Percentiles rank a stretch among this genome's conserved stretches.
Evolutionary conservation across 2,888 invertebrate genomes (phyloP).

Genomic region (Bhutanitis thaidina): DNA sequence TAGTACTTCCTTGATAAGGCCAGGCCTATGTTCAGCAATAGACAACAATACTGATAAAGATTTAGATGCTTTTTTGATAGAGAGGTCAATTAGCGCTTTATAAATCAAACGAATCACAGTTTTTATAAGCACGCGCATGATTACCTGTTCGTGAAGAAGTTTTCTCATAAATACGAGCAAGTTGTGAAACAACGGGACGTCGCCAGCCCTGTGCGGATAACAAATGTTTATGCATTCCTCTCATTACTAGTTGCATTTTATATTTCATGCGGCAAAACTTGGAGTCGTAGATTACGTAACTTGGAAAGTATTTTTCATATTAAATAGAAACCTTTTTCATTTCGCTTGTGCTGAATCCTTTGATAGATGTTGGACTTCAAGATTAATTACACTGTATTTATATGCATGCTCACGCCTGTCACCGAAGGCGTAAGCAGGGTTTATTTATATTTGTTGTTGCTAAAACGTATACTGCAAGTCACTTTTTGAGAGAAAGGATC

Average conservation of each 20-base stretch:
- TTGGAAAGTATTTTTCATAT: background rate
- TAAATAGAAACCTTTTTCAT: background rate
- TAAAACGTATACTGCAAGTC: too few relatives aligned
- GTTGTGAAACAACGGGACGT: background rate
- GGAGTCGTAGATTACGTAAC: background rate
- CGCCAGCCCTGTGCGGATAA: background rate
- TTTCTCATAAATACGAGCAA: background rate
- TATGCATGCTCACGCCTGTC: too few relatives aligned
- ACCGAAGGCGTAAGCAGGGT: too few relatives aligned
- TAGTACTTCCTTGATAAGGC: too few relatives aligned
- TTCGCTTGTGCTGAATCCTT: background rate
- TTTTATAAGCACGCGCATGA: background rate
- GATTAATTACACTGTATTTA: too few relatives aligned
- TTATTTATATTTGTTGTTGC: too few relatives aligned
- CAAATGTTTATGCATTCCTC: slow-evolving; percentile 9
- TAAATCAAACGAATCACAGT: background rate
- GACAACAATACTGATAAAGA: too few relatives aligned
- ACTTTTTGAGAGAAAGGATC: too few relatives aligned
- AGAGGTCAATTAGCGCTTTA: too few relatives aligned
- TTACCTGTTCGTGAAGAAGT: background rate
- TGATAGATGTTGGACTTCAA: too few relatives aligned
- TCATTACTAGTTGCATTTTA: slow-evolving; percentile 1
- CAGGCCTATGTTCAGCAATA: too few relatives aligned
- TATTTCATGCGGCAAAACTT: background rate
- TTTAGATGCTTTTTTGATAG: too few relatives aligned